Conservation (phyloP, 2,888 invertebrate species). For the Hoplodrina ambigua region DNA sequence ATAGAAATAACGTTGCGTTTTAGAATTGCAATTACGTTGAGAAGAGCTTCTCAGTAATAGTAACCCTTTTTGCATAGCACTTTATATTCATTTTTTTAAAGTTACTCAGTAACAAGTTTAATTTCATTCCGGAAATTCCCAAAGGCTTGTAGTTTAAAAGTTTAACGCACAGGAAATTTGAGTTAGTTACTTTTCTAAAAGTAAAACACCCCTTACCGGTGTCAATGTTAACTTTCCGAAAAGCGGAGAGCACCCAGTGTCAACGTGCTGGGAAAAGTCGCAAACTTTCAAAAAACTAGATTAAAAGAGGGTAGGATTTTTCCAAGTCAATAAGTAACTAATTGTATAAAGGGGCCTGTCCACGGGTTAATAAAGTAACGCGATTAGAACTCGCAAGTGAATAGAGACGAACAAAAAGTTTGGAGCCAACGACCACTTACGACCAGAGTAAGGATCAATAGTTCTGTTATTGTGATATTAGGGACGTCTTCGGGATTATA, state of each 20-base stretch:
- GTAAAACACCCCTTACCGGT: slow-evolving; percentile 43
- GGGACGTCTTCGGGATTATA: slow-evolving; percentile 35
- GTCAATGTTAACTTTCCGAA: slow-evolving; percentile 63
- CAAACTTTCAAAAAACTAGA: slow-evolving; percentile 64
- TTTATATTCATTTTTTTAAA: slow-evolving; percentile 37
- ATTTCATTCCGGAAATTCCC: slow-evolving; percentile 44
- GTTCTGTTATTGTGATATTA: slow-evolving; percentile 61
- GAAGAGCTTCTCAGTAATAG: slow-evolving; percentile 35
- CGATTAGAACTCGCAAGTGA: slow-evolving; percentile 82
- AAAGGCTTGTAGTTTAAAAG: slow-evolving; percentile 47
- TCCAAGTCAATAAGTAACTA: slow-evolving; percentile 80
- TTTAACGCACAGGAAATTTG: slow-evolving; percentile 53
- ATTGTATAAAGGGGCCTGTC: slow-evolving; percentile 85
- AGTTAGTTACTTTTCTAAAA: slow-evolving; percentile 52
- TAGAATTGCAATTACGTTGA: slow-evolving; percentile 49
- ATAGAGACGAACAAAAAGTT: slow-evolving; percentile 77
- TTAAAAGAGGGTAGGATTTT: slow-evolving; percentile 68
- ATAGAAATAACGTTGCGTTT: slow-evolving; percentile 58
- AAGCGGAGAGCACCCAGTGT: slow-evolving; percentile 48
- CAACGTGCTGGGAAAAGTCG: slow-evolving; percentile 48
- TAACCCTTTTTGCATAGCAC: slow-evolving; percentile 30
- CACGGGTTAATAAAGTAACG: slow-evolving; percentile 84
- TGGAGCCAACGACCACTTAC: slow-evolving; percentile 65
- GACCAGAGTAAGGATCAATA: slow-evolving; percentile 53
- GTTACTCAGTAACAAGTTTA: slow-evolving; percentile 34